These are phyloP conservation scores for Agrotis segetum DNA, from an alignment of 2,888 invertebrate genomes.

Conservation along the genomic window DNA sequence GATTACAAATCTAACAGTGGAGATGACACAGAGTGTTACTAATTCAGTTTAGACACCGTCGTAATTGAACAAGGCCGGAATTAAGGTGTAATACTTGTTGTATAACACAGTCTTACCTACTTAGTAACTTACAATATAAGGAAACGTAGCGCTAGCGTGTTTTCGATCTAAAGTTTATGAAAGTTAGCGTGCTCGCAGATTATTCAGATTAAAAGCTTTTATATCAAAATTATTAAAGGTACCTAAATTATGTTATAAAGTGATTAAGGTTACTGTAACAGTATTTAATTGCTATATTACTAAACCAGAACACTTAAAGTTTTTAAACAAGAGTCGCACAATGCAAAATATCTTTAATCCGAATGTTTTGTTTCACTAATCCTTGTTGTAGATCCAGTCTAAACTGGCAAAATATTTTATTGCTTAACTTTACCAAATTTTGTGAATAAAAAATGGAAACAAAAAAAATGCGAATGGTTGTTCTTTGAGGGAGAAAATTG, in stretches of 20 bases:
- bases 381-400: neutral
- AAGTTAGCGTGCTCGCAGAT: slow-evolving; percentile 16
- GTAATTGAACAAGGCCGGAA: neutral
- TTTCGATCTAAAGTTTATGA: slow-evolving; percentile 23
- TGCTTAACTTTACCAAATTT: slow-evolving; percentile 54
- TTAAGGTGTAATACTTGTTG: neutral
- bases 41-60: slow-evolving; percentile 24
- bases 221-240: slow-evolving; percentile 3
- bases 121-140: slow-evolving; percentile 7
- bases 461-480: slow-evolving; percentile 73
- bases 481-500: slow-evolving; percentile 86
- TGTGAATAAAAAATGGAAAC: slow-evolving; percentile 58
- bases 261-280: slow-evolving; percentile 2
- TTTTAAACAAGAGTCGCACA: no score
- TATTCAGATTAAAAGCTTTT: slow-evolving; percentile 21
- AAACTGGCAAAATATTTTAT: slow-evolving; percentile 34
- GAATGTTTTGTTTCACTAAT: neutral
- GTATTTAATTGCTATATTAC: slow-evolving; percentile 7
- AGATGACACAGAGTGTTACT: slow-evolving; percentile 26
- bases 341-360: neutral
- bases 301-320: neutral
- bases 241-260: neutral
- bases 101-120: neutral
- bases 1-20: slow-evolving; percentile 26
- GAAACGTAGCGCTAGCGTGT: slow-evolving; percentile 30